Evolutionary conservation across 2,888 invertebrate genomes (phyloP).

Genomic region (Protophormia terraenovae): DNA sequence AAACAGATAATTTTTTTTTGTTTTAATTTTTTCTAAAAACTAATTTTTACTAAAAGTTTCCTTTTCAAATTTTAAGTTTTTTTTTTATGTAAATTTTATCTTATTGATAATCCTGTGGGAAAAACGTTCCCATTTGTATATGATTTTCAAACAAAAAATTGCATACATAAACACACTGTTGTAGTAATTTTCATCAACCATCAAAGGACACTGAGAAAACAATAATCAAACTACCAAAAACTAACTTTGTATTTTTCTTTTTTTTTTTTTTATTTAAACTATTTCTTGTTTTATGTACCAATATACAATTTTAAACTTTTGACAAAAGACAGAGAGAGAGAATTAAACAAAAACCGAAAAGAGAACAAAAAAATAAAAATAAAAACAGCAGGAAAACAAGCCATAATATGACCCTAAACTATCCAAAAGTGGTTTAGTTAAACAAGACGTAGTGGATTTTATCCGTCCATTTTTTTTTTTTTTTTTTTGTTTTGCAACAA

Average conservation of each 20-base stretch:
- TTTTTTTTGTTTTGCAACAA: neutral
- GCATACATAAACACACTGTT: neutral
- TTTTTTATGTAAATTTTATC: too few species aligned
- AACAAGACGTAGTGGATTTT: conserved; percentile 20
- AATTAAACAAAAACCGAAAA: neutral
- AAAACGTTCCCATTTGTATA: neutral
- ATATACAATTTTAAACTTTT: conserved; percentile 38
- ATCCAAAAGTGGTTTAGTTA: conserved; percentile 54
- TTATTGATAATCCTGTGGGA: too few species aligned
- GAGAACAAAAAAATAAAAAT: neutral
- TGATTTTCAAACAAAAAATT: neutral
- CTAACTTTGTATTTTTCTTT: conserved; percentile 6
- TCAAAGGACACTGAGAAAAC: conserved; percentile 32
- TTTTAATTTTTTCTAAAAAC: too few species aligned
- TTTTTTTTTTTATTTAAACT: neutral
- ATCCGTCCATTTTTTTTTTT: neutral
- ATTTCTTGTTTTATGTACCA: conserved; percentile 8
- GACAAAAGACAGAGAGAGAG: neutral
- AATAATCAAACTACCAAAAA: conserved; percentile 43
- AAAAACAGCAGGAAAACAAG: conserved; percentile 16
- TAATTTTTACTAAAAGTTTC: too few species aligned
- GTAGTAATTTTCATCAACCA: conserved; percentile 18
- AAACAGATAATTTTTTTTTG: too few species aligned
- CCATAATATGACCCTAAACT: conserved; percentile 55
- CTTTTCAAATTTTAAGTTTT: too few species aligned